A percentile compares a stretch with the other conserved stretches of the same genome.
These are phyloP conservation scores for Meloe dianella DNA, from an alignment of 2,888 invertebrate species.

Conservation along the genomic window DNA sequence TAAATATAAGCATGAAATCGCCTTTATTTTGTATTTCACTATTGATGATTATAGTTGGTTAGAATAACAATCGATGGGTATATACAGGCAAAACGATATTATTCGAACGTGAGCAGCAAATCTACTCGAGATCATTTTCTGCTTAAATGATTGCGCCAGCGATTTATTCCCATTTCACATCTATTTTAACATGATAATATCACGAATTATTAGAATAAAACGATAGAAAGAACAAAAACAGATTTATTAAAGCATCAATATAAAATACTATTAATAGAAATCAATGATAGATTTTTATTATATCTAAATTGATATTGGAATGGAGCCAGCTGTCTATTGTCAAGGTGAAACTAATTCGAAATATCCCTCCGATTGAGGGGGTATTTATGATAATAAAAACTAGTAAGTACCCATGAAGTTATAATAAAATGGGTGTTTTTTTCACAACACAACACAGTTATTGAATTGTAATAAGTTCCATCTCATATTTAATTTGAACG, in stretches of 20 bases:
- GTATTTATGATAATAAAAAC: background rate
- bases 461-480: too few relatives aligned
- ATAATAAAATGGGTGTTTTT: too few relatives aligned
- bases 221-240: background rate
- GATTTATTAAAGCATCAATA: background rate
- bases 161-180: background rate
- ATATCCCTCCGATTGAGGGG: background rate
- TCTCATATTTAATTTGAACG: too few relatives aligned
- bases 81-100: slow-evolving; percentile 2
- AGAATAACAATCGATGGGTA: background rate
- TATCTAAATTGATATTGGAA: background rate
- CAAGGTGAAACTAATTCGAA: background rate
- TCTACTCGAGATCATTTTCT: background rate
- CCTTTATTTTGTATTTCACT: background rate
- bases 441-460: too few relatives aligned
- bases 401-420: too few relatives aligned
- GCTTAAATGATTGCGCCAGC: background rate
- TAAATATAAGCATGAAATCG: background rate
- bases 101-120: slow-evolving; percentile 4
- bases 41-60: background rate
- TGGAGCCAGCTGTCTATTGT: background rate
- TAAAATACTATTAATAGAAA: background rate
- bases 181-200: background rate
- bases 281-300: background rate
- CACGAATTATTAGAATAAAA: background rate